Evolutionary conservation across 2,888 invertebrate genomes (phyloP).

Genomic region (Dynastes tityus): DNA sequence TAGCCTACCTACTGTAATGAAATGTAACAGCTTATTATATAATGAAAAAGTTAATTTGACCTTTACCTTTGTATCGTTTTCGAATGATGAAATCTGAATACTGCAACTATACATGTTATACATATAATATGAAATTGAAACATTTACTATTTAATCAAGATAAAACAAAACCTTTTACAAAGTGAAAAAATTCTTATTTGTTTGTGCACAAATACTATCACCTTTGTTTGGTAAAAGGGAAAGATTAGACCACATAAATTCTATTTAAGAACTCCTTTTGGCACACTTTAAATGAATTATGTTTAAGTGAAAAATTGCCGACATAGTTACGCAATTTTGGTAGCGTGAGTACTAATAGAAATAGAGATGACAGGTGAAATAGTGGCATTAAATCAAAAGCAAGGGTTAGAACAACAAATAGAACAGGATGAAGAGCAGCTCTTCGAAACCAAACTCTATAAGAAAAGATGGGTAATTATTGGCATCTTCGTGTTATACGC

Average conservation of each 20-base stretch:
- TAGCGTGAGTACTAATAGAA: neutral
- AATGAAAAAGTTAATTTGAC: neutral
- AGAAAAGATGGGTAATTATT: slow-evolving; percentile 87
- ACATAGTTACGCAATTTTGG: neutral
- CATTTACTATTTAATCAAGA: neutral
- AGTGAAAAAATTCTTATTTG: neutral
- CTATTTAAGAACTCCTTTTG: neutral
- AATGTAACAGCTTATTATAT: no score
- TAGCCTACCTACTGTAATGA: no score
- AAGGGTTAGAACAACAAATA: neutral
- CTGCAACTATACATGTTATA: neutral
- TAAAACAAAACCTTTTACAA: neutral
- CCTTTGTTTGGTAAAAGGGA: no score
- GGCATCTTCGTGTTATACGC: slow-evolving; percentile 89
- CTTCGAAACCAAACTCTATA: slow-evolving; percentile 64
- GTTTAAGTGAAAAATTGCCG: slow-evolving; percentile 9
- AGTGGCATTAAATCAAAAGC: neutral
- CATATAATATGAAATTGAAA: neutral
- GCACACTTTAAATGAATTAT: neutral
- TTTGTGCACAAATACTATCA: neutral
- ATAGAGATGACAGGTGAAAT: slow-evolving; percentile 1
- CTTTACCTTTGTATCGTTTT: neutral
- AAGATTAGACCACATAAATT: neutral
- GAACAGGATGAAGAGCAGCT: neutral
- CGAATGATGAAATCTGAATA: slow-evolving; percentile 4